Percentiles rank a stretch among this genome's conserved stretches.
Conservation (phyloP, 2,888 invertebrate species). For the Tenthredo amoena region DNA sequence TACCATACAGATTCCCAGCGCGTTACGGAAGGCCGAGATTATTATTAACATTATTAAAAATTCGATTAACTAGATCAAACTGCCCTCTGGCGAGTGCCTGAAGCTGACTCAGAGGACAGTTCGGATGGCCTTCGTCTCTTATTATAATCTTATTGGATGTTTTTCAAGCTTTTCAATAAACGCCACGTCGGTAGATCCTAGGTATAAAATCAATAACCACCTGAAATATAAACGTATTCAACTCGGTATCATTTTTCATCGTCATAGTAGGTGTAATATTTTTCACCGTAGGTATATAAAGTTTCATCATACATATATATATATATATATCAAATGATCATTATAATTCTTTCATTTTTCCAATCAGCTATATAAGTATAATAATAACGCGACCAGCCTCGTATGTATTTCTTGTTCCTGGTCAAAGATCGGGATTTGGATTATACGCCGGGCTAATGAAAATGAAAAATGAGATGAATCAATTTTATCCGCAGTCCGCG, state of each 20-base stretch:
- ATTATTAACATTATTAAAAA: constrained; percentile 23
- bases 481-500: not conserved
- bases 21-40: constrained; percentile 30
- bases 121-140: constrained; percentile 43
- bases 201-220: not conserved
- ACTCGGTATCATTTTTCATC: not conserved
- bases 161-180: not conserved
- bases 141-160: constrained; percentile 29
- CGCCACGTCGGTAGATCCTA: not conserved
- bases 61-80: constrained; percentile 42
- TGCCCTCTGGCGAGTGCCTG: constrained; percentile 12
- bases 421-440: not conserved
- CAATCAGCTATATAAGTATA: too few relatives aligned
- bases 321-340: not conserved
- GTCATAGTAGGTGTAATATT: not conserved
- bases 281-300: not conserved
- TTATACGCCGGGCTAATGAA: not conserved
- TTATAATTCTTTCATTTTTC: not conserved
- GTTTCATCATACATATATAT: constrained; percentile 11
- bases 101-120: constrained; percentile 42
- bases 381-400: not conserved
- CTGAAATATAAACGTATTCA: constrained; percentile 11
- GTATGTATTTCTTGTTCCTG: not conserved
- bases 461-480: not conserved
- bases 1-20: not conserved